These are phyloP conservation scores for Artemia sinica DNA, from an alignment of 2,888 invertebrate genomes.

Conservation along the genomic window DNA sequence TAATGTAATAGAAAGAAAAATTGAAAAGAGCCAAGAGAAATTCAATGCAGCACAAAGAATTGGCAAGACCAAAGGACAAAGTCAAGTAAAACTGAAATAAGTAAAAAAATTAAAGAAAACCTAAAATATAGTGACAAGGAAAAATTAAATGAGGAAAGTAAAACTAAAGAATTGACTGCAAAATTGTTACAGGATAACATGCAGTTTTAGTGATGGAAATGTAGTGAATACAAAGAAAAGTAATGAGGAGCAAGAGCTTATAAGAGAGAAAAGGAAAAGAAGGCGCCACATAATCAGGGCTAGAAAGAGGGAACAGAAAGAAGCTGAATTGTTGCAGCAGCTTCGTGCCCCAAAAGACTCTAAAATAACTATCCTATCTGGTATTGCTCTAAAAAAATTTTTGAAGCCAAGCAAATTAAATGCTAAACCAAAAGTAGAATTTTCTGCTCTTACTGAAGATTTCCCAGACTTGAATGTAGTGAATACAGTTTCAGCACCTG, in stretches of 20 bases:
- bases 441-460: too few species aligned
- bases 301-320: not conserved
- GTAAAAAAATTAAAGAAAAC: not conserved
- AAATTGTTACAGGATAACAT: too few species aligned
- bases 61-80: conserved; percentile 9
- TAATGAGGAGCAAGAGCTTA: not conserved
- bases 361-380: not conserved
- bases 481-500: too few species aligned
- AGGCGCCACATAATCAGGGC: not conserved
- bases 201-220: too few species aligned
- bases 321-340: not conserved
- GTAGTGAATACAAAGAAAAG: too few species aligned
- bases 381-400: not conserved
- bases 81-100: not conserved
- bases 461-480: too few species aligned
- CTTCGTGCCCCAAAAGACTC: conserved; percentile 12
- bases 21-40: not conserved
- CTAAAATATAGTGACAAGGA: not conserved
- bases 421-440: too few species aligned
- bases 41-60: not conserved
- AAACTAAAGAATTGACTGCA: too few species aligned
- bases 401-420: not conserved
- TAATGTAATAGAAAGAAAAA: not conserved
- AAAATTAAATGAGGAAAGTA: too few species aligned
- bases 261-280: not conserved